These are phyloP conservation scores for Callinectes sapidus DNA, from an alignment of 2,888 invertebrate genomes.

Conservation along the genomic window DNA sequence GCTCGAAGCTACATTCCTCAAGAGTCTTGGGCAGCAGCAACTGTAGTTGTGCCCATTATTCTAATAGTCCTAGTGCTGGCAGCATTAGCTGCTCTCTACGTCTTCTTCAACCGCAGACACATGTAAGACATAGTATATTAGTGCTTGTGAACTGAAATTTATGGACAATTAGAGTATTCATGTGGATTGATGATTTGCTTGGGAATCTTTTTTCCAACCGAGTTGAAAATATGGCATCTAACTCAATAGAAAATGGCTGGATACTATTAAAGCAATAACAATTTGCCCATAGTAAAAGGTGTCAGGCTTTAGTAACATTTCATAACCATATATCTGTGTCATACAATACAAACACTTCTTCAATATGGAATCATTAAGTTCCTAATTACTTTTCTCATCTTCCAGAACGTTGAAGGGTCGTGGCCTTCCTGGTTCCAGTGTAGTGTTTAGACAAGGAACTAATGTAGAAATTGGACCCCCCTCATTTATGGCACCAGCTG, in stretches of 20 bases:
- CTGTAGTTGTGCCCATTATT: conserved; percentile 88
- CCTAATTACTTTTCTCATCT: not conserved
- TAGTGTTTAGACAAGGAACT: conserved; percentile 93
- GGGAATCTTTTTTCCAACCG: not conserved
- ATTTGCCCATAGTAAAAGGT: too few species aligned
- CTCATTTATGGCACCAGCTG: conserved; percentile 73
- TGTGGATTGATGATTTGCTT: not conserved
- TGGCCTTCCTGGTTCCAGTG: conserved; percentile 89
- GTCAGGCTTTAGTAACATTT: not conserved
- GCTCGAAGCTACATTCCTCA: conserved; percentile 80
- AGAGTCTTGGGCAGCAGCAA: conserved; percentile 79
- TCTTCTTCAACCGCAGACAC: conserved; percentile 86
- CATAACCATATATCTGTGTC: not conserved
- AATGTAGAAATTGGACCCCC: conserved; percentile 90
- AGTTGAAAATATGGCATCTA: too few species aligned
- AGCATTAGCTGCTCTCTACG: conserved; percentile 86
- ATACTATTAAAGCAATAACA: too few species aligned
- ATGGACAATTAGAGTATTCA: not conserved
- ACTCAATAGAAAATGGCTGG: too few species aligned
- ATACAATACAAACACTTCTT: not conserved
- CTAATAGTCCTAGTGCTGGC: conserved; percentile 85
- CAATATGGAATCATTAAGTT: not conserved
- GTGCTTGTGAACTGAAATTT: not conserved
- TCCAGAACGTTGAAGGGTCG: conserved; percentile 78
- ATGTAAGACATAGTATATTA: conserved; percentile 81